phyloP scores from a whole-genome alignment of 2,888 invertebrate species.

The Balanococcus diminutus region DNA sequence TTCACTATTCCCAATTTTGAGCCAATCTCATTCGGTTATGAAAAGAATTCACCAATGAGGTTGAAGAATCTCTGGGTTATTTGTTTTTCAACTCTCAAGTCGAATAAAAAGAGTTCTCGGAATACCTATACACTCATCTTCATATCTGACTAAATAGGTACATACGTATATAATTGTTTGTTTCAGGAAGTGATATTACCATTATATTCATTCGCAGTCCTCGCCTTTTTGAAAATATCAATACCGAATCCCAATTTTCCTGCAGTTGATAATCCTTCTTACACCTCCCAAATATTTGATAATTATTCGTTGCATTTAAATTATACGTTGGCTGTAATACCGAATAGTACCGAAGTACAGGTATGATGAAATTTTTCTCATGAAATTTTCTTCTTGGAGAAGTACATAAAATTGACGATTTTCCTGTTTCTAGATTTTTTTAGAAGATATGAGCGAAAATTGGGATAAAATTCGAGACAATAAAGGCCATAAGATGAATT shows the following conservation, averaged over 20 bases:
- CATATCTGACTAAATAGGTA: no score
- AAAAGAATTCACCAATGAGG: no score
- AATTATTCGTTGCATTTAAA: conserved; percentile 63
- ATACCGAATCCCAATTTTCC: conserved; percentile 80
- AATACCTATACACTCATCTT: no score
- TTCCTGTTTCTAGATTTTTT: neutral
- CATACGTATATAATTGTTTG: conserved; percentile 53
- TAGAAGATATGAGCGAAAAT: conserved; percentile 10
- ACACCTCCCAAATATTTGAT: conserved; percentile 66
- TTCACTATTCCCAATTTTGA: no score
- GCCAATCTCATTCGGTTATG: no score
- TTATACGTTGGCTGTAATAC: conserved; percentile 73
- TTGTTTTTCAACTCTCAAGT: no score
- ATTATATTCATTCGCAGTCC: conserved; percentile 75
- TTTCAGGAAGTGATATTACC: conserved; percentile 78
- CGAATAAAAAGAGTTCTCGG: no score
- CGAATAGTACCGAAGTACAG: conserved; percentile 67
- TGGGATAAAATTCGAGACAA: conserved; percentile 28
- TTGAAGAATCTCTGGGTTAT: no score
- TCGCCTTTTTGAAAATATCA: conserved; percentile 75
- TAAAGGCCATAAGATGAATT: conserved; percentile 64
- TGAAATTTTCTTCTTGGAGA: neutral
- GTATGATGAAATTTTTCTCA: conserved; percentile 58
- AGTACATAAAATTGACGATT: no score
- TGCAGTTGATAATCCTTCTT: conserved; percentile 70